phyloP scores from a whole-genome alignment of 1,140 invertebrate genomes.

The Chlorops oryzae region DNA sequence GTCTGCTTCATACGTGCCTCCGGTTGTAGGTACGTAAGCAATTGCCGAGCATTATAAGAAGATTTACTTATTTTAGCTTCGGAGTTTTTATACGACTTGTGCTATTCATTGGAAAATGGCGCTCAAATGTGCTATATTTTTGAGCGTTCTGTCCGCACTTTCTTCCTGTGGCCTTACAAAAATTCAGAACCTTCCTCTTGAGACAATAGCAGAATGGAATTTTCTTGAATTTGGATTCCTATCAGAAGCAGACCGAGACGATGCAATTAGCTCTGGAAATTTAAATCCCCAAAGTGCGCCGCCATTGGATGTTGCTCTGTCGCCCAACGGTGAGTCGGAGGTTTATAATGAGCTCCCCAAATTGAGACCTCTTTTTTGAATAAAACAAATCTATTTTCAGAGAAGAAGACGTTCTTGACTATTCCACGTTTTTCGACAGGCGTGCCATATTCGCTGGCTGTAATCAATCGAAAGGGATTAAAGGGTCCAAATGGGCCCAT shows the following conservation, averaged over 20 bases:
- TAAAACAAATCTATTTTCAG: not conserved
- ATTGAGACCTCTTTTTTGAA: not conserved
- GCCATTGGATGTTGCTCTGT: conserved; percentile 61
- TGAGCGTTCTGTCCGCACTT: too few species aligned
- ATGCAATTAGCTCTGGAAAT: conserved; percentile 51
- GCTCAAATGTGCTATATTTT: too few species aligned
- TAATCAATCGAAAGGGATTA: conserved; percentile 44
- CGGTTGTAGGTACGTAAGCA: too few species aligned
- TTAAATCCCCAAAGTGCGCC: conserved; percentile 58
- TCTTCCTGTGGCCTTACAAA: too few species aligned
- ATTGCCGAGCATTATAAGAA: too few species aligned
- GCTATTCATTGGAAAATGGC: too few species aligned
- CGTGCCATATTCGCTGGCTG: conserved; percentile 61
- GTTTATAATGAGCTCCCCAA: not conserved
- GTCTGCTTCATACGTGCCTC: too few species aligned
- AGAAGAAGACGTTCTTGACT: conserved; percentile 55
- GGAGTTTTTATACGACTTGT: too few species aligned
- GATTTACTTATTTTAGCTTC: too few species aligned
- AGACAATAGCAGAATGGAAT: too few species aligned
- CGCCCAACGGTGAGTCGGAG: conserved; percentile 47
- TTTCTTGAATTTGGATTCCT: conserved; percentile 60
- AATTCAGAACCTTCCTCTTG: too few species aligned
- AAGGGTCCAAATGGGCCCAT: conserved; percentile 32
- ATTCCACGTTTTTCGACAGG: conserved; percentile 67
- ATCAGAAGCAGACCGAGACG: conserved; percentile 46